Base-by-base conservation (phyloP, 2,797 vertebrate species). In the Anguilla pacifica region DNA sequence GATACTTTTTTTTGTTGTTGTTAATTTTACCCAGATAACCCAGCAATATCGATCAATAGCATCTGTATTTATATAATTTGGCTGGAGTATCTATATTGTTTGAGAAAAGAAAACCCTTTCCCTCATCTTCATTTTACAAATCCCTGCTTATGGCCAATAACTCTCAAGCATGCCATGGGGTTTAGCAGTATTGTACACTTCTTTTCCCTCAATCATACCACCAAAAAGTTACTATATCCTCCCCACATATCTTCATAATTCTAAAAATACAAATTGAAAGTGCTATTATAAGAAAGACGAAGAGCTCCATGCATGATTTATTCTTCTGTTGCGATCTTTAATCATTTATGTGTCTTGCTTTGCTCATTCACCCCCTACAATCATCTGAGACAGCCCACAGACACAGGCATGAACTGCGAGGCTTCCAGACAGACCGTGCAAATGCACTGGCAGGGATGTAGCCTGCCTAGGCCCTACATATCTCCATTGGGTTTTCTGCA, bases 131-230 rank as follows among this genome's bases (percentile, higher is more conserved):
- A 53, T 74, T 87, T 74, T 83, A 91, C 91, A 92, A 90, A 93
- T 91, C 90, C 89, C 72, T 79, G 6, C 88, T 94, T 94, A 95
- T 95, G 94, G 94, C 49, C 81, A 61, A 49, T 39, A 94, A 93
- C 90, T 91, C 92, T 89, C 90, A 92, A 92, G 92, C 49, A 91
- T 46, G 91, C 91, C 92, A 86, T 90, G 88, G 72, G 89, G 91
- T 92, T 88, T 49, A 91, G 87, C 93, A 94, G 88, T 89, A 46
- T 83, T 70, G 72, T 90, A 74, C 28, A 49, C 83, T 86, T 86
- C 88, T 89, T 87, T 83, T 88, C 94, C 94, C 92, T 92, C 6
- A 94, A 93, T 31, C 82, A 93, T 87, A 83, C 86, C 51, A 7
- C 86, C 89, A 57, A 57, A 93, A 92, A n/a, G 91, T 85, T 79